A percentile compares a stretch with the other conserved stretches of the same genome.
Evolutionary conservation across 1,140 invertebrate species (phyloP).

Genomic region (Colletes latitarsis): DNA sequence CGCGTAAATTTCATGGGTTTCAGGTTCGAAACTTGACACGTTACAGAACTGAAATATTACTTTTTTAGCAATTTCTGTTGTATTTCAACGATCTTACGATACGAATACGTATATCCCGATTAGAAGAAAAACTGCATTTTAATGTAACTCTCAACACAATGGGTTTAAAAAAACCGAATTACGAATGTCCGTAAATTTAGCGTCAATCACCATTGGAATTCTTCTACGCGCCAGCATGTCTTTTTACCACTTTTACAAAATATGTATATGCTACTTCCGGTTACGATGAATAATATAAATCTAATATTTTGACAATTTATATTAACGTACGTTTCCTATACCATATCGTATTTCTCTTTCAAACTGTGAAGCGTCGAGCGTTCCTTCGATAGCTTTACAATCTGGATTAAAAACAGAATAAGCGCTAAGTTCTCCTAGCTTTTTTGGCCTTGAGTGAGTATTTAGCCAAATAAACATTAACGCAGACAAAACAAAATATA

Average conservation of each 20-base stretch:
- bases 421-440: conserved; percentile 91
- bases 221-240: not conserved
- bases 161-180: too few relatives aligned
- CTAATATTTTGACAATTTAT: not conserved
- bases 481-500: conserved; percentile 91
- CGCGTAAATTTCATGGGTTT: too few relatives aligned
- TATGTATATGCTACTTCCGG: conserved; percentile 21
- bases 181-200: too few relatives aligned
- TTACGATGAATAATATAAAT: conserved; percentile 25
- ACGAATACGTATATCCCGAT: too few relatives aligned
- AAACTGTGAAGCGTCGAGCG: conserved; percentile 97
- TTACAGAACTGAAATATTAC: too few relatives aligned
- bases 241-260: conserved; percentile 21
- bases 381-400: conserved; percentile 95
- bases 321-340: conserved; percentile 73
- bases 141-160: too few relatives aligned
- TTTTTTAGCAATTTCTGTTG: too few relatives aligned
- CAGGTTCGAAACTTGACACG: too few relatives aligned
- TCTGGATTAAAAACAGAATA: conserved; percentile 99
- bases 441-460: conserved; percentile 88
- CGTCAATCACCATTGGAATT: not conserved
- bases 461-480: conserved; percentile 92
- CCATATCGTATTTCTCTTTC: conserved; percentile 91
- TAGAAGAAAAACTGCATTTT: too few relatives aligned
- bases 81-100: too few relatives aligned